Evolutionary conservation across 2,888 invertebrate species (phyloP).

Genomic region (Archips xylosteana): DNA sequence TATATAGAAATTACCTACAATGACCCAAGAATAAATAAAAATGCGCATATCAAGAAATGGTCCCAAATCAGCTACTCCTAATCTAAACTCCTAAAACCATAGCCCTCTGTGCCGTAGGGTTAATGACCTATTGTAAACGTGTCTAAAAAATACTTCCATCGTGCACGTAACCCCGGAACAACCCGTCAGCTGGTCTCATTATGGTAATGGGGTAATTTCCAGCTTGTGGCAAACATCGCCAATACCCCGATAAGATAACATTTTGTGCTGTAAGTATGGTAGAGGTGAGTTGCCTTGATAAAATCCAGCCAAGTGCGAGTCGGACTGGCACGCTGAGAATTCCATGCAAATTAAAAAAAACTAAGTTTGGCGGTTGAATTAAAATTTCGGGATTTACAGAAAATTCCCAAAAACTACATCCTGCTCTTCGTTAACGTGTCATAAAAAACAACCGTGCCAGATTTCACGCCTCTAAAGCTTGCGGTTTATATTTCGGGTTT

Average conservation of each 20-base stretch:
- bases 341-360: too few relatives aligned
- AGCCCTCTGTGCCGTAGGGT: background rate
- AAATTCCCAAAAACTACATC: too few relatives aligned
- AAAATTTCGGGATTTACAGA: too few relatives aligned
- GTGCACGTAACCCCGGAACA: conserved; percentile 1
- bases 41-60: too few relatives aligned
- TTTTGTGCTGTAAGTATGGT: background rate
- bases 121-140: conserved; percentile 3
- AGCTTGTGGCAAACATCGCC: conserved; percentile 55
- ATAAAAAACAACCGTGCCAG: too few relatives aligned
- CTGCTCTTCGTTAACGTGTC: too few relatives aligned
- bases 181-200: conserved; percentile 63
- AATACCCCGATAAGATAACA: conserved; percentile 18
- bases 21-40: too few relatives aligned
- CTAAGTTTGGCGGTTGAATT: too few relatives aligned
- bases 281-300: background rate
- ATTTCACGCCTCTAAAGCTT: too few relatives aligned
- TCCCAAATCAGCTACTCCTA: background rate
- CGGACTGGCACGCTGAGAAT: too few relatives aligned
- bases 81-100: background rate
- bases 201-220: conserved; percentile 66
- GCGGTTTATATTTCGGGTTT: too few relatives aligned
- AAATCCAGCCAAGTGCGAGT: background rate
- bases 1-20: too few relatives aligned
- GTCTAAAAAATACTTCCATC: conserved; percentile 4